Conservation (phyloP, 1,140 invertebrate genomes). For the Dinoponera quadriceps region DNA sequence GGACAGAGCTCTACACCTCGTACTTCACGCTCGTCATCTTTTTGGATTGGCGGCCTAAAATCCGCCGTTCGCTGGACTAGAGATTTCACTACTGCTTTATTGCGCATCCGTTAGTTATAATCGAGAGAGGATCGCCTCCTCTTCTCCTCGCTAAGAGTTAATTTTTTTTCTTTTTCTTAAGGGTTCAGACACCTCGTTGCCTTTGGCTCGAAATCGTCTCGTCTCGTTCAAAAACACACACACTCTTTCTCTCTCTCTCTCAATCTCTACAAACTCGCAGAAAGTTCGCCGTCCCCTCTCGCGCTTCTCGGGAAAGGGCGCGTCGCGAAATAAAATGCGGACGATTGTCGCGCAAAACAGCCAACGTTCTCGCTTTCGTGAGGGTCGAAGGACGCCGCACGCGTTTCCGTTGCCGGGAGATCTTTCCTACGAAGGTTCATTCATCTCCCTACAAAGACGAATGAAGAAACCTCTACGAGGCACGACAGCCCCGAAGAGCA, state of each 20-base stretch:
- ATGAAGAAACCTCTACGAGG: not conserved
- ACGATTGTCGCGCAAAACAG: slow-evolving; percentile 31
- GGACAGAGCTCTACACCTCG: not conserved
- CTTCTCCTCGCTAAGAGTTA: slow-evolving; percentile 33
- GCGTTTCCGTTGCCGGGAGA: too few relatives aligned
- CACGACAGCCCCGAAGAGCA: not conserved
- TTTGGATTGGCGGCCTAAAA: slow-evolving; percentile 82
- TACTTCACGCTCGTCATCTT: slow-evolving; percentile 70
- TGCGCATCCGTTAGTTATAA: slow-evolving; percentile 76
- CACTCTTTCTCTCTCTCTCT: slow-evolving; percentile 15
- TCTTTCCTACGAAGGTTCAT: too few relatives aligned
- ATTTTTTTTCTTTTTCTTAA: slow-evolving; percentile 37
- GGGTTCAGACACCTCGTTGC: slow-evolving; percentile 16
- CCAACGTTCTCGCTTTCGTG: not conserved
- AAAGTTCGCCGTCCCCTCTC: slow-evolving; percentile 29
- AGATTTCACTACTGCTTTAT: slow-evolving; percentile 85
- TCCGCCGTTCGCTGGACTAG: slow-evolving; percentile 85
- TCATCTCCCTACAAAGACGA: too few relatives aligned
- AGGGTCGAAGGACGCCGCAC: too few relatives aligned
- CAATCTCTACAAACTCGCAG: slow-evolving; percentile 2
- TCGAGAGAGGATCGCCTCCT: slow-evolving; percentile 23
- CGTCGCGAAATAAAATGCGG: slow-evolving; percentile 40
- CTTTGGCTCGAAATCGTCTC: slow-evolving; percentile 32
- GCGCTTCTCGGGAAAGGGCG: slow-evolving; percentile 1
- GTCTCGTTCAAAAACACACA: slow-evolving; percentile 15